Percentiles rank a stretch among this genome's conserved stretches.
phyloP scores from a whole-genome alignment of 2,888 invertebrate species.

The Spicauda simplicius region DNA sequence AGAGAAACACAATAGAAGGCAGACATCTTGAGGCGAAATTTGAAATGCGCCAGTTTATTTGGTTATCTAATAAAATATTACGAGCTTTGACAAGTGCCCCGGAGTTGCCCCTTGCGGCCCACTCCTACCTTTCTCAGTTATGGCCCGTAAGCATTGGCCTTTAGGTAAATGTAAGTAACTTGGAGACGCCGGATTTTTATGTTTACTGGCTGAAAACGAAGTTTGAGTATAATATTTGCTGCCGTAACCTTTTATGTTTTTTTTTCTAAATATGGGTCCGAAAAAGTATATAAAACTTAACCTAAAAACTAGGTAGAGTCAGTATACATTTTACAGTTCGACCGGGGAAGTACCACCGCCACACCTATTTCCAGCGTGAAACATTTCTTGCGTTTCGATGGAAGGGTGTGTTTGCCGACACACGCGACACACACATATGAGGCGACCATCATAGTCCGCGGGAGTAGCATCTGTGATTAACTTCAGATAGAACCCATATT shows the following conservation, averaged over 20 bases:
- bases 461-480: too few species aligned
- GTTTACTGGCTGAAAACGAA: conserved; percentile 14
- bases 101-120: conserved; percentile 69
- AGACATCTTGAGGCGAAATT: conserved; percentile 55
- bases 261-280: too few species aligned
- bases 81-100: conserved; percentile 79
- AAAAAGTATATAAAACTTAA: background rate
- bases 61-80: conserved; percentile 84
- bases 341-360: too few species aligned
- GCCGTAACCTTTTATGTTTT: conserved; percentile 4
- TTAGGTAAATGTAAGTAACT: conserved; percentile 37
- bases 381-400: too few species aligned
- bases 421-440: too few species aligned
- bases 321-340: too few species aligned
- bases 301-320: too few species aligned
- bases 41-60: conserved; percentile 74
- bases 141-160: conserved; percentile 60
- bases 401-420: too few species aligned
- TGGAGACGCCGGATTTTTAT: conserved; percentile 31
- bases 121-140: conserved; percentile 68
- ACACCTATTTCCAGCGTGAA: too few species aligned
- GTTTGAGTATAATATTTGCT: conserved; percentile 5
- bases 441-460: too few species aligned
- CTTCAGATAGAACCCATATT: too few species aligned
- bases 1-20: conserved; percentile 33